A percentile compares a stretch with the other conserved stretches of the same genome.
phyloP scores from a whole-genome alignment of 1,140 invertebrate genomes.

The Cherax quadricarinatus region DNA sequence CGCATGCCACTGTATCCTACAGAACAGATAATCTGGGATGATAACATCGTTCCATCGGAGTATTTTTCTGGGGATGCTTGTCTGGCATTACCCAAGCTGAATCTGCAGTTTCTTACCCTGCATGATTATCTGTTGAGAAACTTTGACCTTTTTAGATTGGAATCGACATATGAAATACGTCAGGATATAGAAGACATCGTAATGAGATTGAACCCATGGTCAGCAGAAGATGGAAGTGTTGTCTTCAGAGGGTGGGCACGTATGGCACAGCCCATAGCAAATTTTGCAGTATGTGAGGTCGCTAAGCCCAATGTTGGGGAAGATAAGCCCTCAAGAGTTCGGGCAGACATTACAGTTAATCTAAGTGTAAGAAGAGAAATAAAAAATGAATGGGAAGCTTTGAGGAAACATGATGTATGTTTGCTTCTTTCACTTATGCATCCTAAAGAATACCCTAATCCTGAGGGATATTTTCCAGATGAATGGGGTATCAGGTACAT shows the following conservation, averaged over 20 bases:
- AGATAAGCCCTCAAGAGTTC: constrained; percentile 93
- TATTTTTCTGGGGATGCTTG: constrained; percentile 97
- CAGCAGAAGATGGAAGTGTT: constrained; percentile 89
- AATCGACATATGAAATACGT: constrained; percentile 99
- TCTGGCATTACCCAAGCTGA: constrained; percentile 97
- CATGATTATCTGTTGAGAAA: constrained; percentile 99
- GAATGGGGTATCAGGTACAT: constrained; percentile 94
- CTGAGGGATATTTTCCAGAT: constrained; percentile 82
- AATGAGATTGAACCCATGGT: constrained; percentile 95
- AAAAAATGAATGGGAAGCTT: constrained; percentile 97
- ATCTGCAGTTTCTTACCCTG: constrained; percentile 98
- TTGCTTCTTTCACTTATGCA: constrained; percentile 96
- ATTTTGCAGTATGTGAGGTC: constrained; percentile 95
- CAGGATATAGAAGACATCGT: constrained; percentile 99
- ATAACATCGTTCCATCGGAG: constrained; percentile 98
- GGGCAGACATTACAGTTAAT: constrained; percentile 95
- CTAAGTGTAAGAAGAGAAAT: constrained; percentile 93
- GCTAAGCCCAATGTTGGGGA: constrained; percentile 86
- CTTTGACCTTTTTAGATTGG: constrained; percentile 97
- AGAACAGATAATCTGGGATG: constrained; percentile 99
- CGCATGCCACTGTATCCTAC: constrained; percentile 99
- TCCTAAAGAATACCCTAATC: constrained; percentile 78
- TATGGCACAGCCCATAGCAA: constrained; percentile 96
- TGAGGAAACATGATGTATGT: constrained; percentile 98
- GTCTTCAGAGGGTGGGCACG: constrained; percentile 98